Conservation (phyloP, 2,113 vertebrate species). For the Brachyistius frenatus region DNA sequence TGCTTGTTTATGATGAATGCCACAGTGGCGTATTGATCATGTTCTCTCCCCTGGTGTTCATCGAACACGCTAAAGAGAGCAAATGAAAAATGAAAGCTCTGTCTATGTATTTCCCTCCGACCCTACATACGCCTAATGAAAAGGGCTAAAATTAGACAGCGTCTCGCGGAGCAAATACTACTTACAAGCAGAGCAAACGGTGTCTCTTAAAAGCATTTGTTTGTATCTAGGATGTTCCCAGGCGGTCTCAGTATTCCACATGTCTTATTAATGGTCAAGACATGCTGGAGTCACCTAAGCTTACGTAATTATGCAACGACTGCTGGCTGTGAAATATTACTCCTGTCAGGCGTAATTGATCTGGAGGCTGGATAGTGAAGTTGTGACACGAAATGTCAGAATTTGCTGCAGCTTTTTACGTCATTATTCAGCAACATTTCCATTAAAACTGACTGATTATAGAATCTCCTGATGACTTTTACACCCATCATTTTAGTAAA, state of each 20-base stretch:
- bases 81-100: constrained; percentile 82
- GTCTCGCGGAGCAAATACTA: constrained; percentile 47
- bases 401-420: constrained; percentile 43
- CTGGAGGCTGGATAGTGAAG: constrained; percentile 39
- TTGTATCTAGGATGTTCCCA: constrained; percentile 56
- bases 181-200: constrained; percentile 39
- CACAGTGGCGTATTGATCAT: constrained; percentile 80
- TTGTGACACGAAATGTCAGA: constrained; percentile 70
- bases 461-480: constrained; percentile 20
- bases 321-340: constrained; percentile 48
- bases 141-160: constrained; percentile 77
- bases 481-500: background rate
- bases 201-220: constrained; percentile 70
- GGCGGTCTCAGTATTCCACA: constrained; percentile 36
- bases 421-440: constrained; percentile 44
- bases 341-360: constrained; percentile 64
- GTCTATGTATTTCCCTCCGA: constrained; percentile 56
- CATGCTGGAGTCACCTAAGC: constrained; percentile 45
- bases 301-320: constrained; percentile 55
- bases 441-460: constrained; percentile 37
- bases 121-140: constrained; percentile 68
- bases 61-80: constrained; percentile 76
- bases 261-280: constrained; percentile 63
- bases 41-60: constrained; percentile 73
- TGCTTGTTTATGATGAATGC: constrained; percentile 81